phyloP scores from a whole-genome alignment of 2,797 vertebrate species.

The Urocyon cinereoargenteus region DNA sequence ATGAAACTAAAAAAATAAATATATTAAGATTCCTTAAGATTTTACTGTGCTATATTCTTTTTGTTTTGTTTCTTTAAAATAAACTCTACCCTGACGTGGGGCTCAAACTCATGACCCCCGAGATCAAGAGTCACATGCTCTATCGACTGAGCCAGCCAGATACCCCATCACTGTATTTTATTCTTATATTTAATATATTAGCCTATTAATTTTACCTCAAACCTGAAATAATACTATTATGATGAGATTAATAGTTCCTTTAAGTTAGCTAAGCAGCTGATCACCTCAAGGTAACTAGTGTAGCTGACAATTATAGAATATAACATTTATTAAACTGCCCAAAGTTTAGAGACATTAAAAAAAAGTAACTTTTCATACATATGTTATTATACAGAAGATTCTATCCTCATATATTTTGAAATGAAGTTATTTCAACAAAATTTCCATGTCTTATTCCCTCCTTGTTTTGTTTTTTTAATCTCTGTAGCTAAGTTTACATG shows the following conservation, averaged over 20 bases:
- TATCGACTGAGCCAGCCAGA: neutral
- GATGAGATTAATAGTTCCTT: neutral
- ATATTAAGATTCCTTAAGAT: neutral
- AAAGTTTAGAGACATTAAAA: conserved; percentile 27
- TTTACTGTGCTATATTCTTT: neutral
- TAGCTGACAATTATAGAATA: neutral
- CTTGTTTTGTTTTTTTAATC: neutral
- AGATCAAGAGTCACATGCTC: neutral
- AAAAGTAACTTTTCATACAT: conserved; percentile 30
- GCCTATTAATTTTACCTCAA: neutral
- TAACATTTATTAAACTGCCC: conserved; percentile 19
- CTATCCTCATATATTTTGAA: conserved; percentile 17
- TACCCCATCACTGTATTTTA: neutral
- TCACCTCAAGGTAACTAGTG: neutral
- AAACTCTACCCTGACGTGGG: neutral
- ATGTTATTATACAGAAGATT: neutral
- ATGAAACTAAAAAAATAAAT: neutral
- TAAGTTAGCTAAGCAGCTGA: neutral
- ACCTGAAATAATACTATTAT: neutral
- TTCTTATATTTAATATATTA: conserved; percentile 37
- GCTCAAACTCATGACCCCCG: neutral
- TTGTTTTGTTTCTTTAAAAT: neutral
- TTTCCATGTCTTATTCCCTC: neutral
- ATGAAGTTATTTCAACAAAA: conserved; percentile 51
- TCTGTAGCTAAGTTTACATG: neutral